Base-by-base conservation (phyloP, 2,888 invertebrate genomes). In the Drosophila mercatorum region DNA sequence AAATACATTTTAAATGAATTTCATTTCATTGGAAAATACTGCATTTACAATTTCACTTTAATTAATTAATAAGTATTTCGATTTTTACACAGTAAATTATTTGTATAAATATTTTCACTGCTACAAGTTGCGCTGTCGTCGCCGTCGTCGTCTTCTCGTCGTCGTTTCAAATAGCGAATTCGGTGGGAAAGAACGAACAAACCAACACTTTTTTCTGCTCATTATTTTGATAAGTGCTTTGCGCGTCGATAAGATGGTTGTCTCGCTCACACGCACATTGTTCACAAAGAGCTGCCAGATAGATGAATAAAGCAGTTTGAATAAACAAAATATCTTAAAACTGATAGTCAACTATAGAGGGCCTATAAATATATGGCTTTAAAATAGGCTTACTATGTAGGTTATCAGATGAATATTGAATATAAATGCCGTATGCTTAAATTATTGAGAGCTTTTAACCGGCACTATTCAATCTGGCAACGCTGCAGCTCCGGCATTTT, bases 1-100 rank as follows among this genome's bases (percentile, higher is more conserved):
- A 90, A 88, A 90, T 90, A 83, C 91, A 91, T 91, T 88, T 91
- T 91, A 74, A 77, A 81, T 75, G 68, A 72, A 72, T 90, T 91
- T 82, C 91, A 91, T 90, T 82, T 81, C 79, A 78, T 69, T 66
- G 53, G 64, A 68, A 88, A 81, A 81, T 66, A 75, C 65, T 69
- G 64, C 61, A 52, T 78, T 75, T 68, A 76, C 67, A 75, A 77
- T 79, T 80, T 78, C 71, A 72, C 70, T 78, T 76, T 62, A 38
- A 66, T 74, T 71, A 66, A 69, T 72, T 67, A 68, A 62, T 65
- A 53, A 66, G 72, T 78, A 59, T 68, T 69, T 74, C 44, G 60
- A 58, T 79, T 82, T 87, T 81, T 73, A 75, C 77, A 87, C 77
- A 74, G 65, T 56, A 78, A 86, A 80, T 78, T 66, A 68, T 58